phyloP scores from a whole-genome alignment of 2,888 invertebrate genomes.

The Volucella inflata region DNA sequence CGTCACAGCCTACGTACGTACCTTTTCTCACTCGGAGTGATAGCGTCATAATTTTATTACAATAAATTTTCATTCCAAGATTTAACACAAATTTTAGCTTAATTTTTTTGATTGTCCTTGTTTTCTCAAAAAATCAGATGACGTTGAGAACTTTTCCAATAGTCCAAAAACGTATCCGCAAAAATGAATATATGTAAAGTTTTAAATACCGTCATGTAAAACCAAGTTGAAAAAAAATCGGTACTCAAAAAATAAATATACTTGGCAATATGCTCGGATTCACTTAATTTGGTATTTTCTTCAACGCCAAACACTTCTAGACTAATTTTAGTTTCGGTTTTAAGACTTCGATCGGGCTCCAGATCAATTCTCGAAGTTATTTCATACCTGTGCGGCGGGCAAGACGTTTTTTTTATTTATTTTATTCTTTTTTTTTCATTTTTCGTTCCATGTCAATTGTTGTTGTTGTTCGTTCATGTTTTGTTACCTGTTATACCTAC shows the following conservation, averaged over 20 bases:
- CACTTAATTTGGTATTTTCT: conserved; percentile 80
- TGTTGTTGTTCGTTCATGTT: conserved; percentile 64
- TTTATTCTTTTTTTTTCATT: conserved; percentile 48
- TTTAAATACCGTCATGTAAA: conserved; percentile 47
- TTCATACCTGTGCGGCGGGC: conserved; percentile 72
- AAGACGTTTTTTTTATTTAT: conserved; percentile 55
- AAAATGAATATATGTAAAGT: conserved; percentile 23
- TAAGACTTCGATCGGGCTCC: conserved; percentile 82
- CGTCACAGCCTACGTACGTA: conserved; percentile 61
- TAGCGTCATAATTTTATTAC: conserved; percentile 64
- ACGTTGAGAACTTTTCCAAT: conserved; percentile 36
- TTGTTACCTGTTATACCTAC: conserved; percentile 75
- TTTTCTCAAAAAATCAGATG: conserved; percentile 3
- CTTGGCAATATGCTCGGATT: conserved; percentile 76
- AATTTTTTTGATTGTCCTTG: conserved; percentile 8
- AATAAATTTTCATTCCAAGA: conserved; percentile 8
- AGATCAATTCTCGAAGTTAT: conserved; percentile 77
- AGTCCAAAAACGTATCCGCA: conserved; percentile 33
- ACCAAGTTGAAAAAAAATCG: conserved; percentile 58
- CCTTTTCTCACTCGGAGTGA: conserved; percentile 51
- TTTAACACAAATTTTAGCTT: conserved; percentile 40
- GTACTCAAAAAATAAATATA: conserved; percentile 68
- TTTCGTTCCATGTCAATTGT: conserved; percentile 32
- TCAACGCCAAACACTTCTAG: conserved; percentile 83
- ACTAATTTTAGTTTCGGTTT: conserved; percentile 83